Percentiles rank a stretch among this genome's conserved stretches.
These are phyloP conservation scores for Alaudala cheleensis DNA, from an alignment of 2,113 vertebrate genomes.

Conservation along the genomic window DNA sequence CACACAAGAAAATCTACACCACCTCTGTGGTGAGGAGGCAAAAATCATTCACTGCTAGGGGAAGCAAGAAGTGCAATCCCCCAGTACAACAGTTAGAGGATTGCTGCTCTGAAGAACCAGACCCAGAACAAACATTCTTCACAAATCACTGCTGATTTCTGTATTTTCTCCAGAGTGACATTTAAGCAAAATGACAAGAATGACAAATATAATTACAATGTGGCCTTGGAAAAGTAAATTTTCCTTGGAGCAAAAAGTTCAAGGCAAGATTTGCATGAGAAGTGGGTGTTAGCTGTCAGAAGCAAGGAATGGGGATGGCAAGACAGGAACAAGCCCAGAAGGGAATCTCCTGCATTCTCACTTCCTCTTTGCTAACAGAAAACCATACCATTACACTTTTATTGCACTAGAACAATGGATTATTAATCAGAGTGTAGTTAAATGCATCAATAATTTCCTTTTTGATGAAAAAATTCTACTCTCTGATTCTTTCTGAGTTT, in stretches of 20 bases:
- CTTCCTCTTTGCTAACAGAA: background rate
- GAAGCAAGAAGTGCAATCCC: background rate
- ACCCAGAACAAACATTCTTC: background rate
- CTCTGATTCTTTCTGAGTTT: background rate
- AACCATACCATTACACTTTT: background rate
- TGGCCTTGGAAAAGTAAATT: background rate
- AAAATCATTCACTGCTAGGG: background rate
- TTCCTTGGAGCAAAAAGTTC: constrained; percentile 11
- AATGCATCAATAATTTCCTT: background rate
- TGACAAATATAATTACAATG: constrained; percentile 13
- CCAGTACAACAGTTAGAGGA: background rate
- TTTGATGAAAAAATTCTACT: background rate
- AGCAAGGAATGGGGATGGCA: background rate
- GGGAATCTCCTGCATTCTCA: background rate
- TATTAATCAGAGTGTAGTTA: background rate
- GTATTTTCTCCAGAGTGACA: background rate
- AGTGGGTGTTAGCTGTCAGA: constrained; percentile 17
- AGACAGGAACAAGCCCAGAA: background rate
- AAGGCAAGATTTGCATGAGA: constrained; percentile 6
- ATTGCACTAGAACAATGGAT: background rate
- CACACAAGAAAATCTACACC: background rate
- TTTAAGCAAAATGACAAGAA: constrained; percentile 22
- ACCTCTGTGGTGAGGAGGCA: background rate
- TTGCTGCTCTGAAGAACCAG: background rate
- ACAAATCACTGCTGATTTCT: constrained; percentile 17